These are phyloP conservation scores for Argentina silus DNA, from an alignment of 2,797 vertebrate species.

Conservation along the genomic window DNA sequence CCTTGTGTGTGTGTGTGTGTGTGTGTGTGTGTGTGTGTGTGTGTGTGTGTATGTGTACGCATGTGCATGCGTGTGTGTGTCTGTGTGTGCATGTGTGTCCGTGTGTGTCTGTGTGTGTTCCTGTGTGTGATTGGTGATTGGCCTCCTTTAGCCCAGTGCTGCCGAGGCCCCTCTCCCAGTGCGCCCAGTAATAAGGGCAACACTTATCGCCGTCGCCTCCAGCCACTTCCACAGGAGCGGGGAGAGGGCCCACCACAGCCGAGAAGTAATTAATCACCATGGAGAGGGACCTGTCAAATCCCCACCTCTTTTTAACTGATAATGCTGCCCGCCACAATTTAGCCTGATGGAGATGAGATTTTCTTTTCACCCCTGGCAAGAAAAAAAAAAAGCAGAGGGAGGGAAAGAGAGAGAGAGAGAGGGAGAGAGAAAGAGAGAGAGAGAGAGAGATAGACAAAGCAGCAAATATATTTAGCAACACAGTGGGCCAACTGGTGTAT, in stretches of 20 bases:
- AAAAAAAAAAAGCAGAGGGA: constrained; percentile 56
- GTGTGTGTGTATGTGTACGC: too few relatives aligned
- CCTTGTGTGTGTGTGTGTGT: background rate
- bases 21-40: too few relatives aligned
- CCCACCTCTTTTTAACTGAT: constrained; percentile 95
- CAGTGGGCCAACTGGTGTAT: constrained; percentile 75
- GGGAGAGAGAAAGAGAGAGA: constrained; percentile 8
- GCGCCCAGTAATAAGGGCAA: constrained; percentile 93
- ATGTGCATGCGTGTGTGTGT: too few relatives aligned
- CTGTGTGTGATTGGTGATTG: constrained; percentile 71
- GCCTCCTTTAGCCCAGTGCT: constrained; percentile 52
- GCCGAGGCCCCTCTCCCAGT: constrained; percentile 89
- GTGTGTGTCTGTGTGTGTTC: background rate
- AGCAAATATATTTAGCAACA: constrained; percentile 79
- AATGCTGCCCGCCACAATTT: constrained; percentile 97
- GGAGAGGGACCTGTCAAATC: constrained; percentile 96
- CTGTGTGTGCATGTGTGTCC: background rate
- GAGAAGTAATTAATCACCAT: constrained; percentile 99
- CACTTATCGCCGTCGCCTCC: constrained; percentile 95
- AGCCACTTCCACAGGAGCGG: constrained; percentile 79
- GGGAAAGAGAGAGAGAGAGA: constrained; percentile 45
- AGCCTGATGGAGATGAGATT: constrained; percentile 98
- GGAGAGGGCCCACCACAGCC: constrained; percentile 87
- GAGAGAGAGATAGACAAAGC: constrained; percentile 27
- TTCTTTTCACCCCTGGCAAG: constrained; percentile 89